A percentile compares a stretch with the other conserved stretches of the same genome.
These are phyloP conservation scores for Colius striatus DNA, from an alignment of 2,113 vertebrate genomes.

Conservation along the genomic window DNA sequence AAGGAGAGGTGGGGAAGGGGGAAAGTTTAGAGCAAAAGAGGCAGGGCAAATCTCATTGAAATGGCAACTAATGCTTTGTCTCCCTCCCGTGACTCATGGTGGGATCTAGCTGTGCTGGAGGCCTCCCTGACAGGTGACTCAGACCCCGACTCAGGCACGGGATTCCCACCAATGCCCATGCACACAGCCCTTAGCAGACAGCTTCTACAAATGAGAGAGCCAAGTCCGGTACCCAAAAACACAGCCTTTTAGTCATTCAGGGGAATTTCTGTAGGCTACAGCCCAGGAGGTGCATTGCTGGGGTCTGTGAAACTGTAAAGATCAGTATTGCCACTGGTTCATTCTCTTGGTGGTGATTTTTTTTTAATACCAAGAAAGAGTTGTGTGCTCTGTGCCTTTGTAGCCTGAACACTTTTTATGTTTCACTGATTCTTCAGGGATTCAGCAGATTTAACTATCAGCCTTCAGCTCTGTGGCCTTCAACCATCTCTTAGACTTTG, in stretches of 20 bases:
- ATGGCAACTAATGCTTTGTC: background rate
- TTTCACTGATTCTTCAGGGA: background rate
- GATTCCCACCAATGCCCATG: background rate
- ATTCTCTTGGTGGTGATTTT: background rate
- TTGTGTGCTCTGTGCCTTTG: background rate
- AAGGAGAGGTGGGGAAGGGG: background rate
- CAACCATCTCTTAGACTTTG: background rate
- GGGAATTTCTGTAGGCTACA: background rate
- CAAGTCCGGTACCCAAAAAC: no score
- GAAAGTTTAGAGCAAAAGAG: background rate
- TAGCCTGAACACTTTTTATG: background rate
- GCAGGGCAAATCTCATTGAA: background rate
- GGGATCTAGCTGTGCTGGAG: background rate
- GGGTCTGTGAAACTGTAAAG: background rate
- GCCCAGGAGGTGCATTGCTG: background rate
- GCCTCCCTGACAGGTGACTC: background rate
- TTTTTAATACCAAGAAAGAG: background rate
- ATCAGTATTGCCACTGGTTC: background rate
- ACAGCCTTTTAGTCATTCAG: background rate
- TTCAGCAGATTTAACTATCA: background rate
- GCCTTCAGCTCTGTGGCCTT: background rate
- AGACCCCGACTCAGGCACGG: accelerated
- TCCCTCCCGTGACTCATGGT: background rate
- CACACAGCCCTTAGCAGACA: background rate
- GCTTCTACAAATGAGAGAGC: accelerated